These are phyloP conservation scores for Amiota mariae DNA, from an alignment of 2,888 invertebrate genomes.

Conservation along the genomic window DNA sequence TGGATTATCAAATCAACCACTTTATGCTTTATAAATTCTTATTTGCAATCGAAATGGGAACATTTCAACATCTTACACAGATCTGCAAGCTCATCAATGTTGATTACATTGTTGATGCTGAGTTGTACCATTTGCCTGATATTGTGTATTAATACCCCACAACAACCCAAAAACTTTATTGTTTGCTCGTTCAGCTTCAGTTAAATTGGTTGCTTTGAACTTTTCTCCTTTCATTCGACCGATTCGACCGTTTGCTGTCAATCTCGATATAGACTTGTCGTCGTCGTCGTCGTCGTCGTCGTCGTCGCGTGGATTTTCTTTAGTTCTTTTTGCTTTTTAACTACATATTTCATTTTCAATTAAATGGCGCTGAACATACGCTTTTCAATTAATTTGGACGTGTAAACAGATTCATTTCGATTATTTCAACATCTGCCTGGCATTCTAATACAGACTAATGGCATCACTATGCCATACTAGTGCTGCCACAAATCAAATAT, in stretches of 20 bases:
- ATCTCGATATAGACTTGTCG: constrained; percentile 12
- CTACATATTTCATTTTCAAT: constrained; percentile 57
- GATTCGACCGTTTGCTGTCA: constrained; percentile 12
- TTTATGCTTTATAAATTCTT: no score
- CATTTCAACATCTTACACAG: no score
- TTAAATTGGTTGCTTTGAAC: constrained; percentile 1
- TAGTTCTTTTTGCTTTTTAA: no score
- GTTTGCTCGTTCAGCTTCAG: neutral
- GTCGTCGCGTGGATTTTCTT: constrained; percentile 6
- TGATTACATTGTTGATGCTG: neutral
- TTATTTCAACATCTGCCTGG: constrained; percentile 66
- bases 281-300: constrained; percentile 8
- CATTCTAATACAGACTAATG: constrained; percentile 49
- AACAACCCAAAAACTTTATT: neutral
- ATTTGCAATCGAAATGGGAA: no score
- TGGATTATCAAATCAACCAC: no score
- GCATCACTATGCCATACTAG: constrained; percentile 34
- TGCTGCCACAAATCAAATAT: constrained; percentile 35
- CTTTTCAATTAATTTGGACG: constrained; percentile 67
- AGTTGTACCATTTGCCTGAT: constrained; percentile 3
- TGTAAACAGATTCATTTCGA: constrained; percentile 71
- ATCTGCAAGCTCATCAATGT: no score
- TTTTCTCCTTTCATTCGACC: constrained; percentile 1
- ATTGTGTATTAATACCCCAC: neutral
- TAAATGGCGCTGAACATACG: constrained; percentile 62